Conservation (phyloP, 2,888 invertebrate species). For the Cantharis rustica region DNA sequence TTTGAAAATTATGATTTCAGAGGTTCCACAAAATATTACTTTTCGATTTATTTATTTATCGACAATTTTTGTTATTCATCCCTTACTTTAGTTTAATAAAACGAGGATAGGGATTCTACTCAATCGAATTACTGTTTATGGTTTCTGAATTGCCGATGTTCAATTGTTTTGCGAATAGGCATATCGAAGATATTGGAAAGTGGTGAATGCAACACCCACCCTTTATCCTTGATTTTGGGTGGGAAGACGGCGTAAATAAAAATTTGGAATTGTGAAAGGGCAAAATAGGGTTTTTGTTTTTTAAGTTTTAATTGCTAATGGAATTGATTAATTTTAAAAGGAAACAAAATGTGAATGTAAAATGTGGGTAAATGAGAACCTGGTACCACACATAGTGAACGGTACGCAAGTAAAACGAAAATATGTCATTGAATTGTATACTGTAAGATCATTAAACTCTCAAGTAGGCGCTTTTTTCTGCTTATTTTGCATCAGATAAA, state of each 20-base stretch:
- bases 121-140: too few species aligned
- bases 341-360: background rate
- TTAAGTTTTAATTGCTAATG: background rate
- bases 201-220: background rate
- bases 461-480: constrained; percentile 19
- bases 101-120: too few species aligned
- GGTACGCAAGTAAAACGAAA: background rate
- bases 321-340: background rate
- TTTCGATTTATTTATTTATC: too few species aligned
- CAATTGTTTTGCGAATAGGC: too few species aligned
- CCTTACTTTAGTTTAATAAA: too few species aligned
- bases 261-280: background rate
- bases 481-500: constrained; percentile 23
- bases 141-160: too few species aligned
- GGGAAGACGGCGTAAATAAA: background rate
- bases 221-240: background rate
- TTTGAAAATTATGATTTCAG: too few species aligned
- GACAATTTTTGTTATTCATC: too few species aligned
- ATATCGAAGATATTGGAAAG: too few species aligned
- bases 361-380: background rate
- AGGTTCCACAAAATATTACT: too few species aligned
- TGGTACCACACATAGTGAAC: background rate
- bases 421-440: constrained; percentile 6
- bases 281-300: background rate
- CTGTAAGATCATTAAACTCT: constrained; percentile 20